phyloP scores from a whole-genome alignment of 2,113 vertebrate species.

The Mola mola region DNA sequence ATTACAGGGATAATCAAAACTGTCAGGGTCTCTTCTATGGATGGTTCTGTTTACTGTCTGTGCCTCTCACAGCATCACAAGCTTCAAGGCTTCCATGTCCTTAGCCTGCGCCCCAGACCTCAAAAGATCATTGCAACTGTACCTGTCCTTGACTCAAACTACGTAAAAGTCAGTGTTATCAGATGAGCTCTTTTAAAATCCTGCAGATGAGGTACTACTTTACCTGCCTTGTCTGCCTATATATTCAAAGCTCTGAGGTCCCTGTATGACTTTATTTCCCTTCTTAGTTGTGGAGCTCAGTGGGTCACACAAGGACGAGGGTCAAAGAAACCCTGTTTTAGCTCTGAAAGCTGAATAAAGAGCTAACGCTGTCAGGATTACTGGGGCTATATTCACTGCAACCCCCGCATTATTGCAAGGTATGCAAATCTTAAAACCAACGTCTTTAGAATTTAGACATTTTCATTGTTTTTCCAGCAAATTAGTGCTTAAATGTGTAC shows the following conservation, averaged over 20 bases:
- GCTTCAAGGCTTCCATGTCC: constrained; percentile 28
- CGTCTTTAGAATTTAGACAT: neutral
- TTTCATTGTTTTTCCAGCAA: neutral
- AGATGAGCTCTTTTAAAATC: neutral
- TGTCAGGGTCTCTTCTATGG: constrained; percentile 71
- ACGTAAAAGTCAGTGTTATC: constrained; percentile 13
- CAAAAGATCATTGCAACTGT: constrained; percentile 46
- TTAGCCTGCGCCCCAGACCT: constrained; percentile 33
- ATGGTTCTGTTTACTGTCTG: constrained; percentile 66
- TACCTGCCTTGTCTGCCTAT: neutral
- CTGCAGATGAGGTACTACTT: neutral
- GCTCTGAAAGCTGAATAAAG: neutral
- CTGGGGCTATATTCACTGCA: neutral
- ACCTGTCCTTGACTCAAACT: constrained; percentile 21
- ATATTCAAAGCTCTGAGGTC: neutral
- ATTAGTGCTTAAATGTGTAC: neutral
- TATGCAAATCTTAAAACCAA: neutral
- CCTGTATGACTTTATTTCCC: neutral
- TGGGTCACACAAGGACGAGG: neutral
- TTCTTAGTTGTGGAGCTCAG: neutral
- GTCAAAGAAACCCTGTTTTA: neutral
- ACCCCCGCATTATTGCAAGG: neutral
- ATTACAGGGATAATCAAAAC: constrained; percentile 80
- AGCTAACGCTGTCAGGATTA: neutral
- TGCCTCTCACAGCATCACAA: constrained; percentile 60